These are phyloP conservation scores for Dinocampus coccinellae DNA, from an alignment of 2,888 invertebrate genomes.

Conservation along the genomic window DNA sequence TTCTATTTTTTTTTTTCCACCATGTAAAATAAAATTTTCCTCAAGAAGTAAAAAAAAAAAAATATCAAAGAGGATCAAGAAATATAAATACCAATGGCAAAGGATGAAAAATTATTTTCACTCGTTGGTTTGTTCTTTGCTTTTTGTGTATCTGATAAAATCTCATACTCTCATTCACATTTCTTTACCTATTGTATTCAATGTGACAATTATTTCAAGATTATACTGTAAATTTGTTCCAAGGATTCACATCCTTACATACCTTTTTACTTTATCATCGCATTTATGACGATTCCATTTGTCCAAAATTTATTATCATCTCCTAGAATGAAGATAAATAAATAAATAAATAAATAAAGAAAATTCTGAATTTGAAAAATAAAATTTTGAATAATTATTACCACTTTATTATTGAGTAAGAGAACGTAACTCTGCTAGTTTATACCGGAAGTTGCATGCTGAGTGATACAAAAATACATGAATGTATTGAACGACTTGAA, in stretches of 20 bases:
- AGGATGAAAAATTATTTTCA: conserved; percentile 3
- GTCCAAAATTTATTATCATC: conserved; percentile 57
- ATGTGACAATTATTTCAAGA: conserved; percentile 66
- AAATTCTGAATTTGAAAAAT: neutral
- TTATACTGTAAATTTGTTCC: conserved; percentile 65
- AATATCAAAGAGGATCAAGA: too few relatives aligned
- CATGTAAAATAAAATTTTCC: too few relatives aligned
- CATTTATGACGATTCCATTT: conserved; percentile 51
- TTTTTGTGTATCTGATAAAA: too few relatives aligned
- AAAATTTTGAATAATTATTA: neutral
- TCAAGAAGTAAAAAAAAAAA: too few relatives aligned
- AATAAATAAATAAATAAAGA: neutral
- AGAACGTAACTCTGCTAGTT: neutral
- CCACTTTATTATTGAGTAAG: too few relatives aligned
- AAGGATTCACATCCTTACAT: neutral
- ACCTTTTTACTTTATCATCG: conserved; percentile 35
- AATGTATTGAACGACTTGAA: neutral
- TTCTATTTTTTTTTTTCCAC: conserved; percentile 46
- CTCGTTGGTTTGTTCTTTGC: too few relatives aligned
- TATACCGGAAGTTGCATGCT: neutral
- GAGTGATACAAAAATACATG: neutral
- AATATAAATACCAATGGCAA: conserved; percentile 9
- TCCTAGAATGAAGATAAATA: conserved; percentile 39
- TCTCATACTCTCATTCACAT: neutral
- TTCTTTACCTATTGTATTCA: conserved; percentile 22